A percentile compares a stretch with the other conserved stretches of the same genome.
Conservation (phyloP, 2,113 vertebrate species). For the Melanostigma gelatinosum region DNA sequence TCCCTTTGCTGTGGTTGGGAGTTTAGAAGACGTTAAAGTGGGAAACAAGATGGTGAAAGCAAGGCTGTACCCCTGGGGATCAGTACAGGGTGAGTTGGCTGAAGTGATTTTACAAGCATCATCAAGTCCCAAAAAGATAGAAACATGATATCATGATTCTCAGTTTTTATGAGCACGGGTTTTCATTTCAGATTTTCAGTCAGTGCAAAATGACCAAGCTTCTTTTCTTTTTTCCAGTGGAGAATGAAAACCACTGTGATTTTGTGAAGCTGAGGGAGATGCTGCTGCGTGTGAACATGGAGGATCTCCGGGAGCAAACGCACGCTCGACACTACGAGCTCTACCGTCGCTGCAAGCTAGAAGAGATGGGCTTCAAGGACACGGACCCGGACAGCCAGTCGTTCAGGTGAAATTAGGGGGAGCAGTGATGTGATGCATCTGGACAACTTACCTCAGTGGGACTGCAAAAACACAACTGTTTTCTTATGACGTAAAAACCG, state of each 20-base stretch:
- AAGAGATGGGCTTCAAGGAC: constrained; percentile 98
- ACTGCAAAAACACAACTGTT: background rate
- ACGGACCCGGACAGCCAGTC: constrained; percentile 90
- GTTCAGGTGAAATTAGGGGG: constrained; percentile 87
- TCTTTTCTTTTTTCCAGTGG: constrained; percentile 81
- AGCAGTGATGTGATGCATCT: constrained; percentile 5
- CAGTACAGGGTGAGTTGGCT: constrained; percentile 92
- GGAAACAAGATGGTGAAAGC: constrained; percentile 96
- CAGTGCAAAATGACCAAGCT: background rate
- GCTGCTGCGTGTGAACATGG: constrained; percentile 96
- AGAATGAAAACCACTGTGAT: constrained; percentile 97
- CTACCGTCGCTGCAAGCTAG: constrained; percentile 94
- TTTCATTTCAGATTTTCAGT: background rate
- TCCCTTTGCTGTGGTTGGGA: constrained; percentile 96
- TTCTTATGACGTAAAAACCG: background rate
- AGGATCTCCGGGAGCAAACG: constrained; percentile 95
- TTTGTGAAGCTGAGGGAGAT: constrained; percentile 98
- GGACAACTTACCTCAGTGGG: constrained; percentile 14
- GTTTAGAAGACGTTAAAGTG: constrained; percentile 93
- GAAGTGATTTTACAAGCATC: constrained; percentile 18
- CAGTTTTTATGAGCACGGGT: background rate
- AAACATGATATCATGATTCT: background rate
- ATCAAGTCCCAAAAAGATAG: constrained; percentile 6
- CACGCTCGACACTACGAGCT: constrained; percentile 96
- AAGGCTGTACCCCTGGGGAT: constrained; percentile 95